Evolutionary conservation across 1,140 invertebrate genomes (phyloP).

Genomic region (Polyergus mexicanus): DNA sequence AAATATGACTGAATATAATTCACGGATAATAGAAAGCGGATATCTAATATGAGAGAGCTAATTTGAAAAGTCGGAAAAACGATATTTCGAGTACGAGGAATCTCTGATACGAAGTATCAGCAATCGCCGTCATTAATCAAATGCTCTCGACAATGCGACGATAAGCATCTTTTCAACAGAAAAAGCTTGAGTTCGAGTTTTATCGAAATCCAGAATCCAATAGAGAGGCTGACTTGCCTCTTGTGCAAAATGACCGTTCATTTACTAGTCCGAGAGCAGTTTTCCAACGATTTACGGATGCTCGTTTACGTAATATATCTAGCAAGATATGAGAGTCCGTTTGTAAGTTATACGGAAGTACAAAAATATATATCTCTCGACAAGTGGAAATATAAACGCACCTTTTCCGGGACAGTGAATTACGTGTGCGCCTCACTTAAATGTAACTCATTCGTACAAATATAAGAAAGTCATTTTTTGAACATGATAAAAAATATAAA

Average conservation of each 20-base stretch:
- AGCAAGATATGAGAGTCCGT: not conserved
- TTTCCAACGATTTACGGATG: not conserved
- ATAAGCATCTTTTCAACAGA: constrained; percentile 18
- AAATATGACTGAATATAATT: not conserved
- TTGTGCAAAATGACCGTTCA: constrained; percentile 27
- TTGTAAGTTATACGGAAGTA: constrained; percentile 7
- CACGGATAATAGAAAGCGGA: constrained; percentile 5
- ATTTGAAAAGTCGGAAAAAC: constrained; percentile 7
- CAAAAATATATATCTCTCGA: not conserved
- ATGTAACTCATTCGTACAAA: not conserved
- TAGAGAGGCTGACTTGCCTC: constrained; percentile 12
- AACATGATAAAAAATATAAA: too few species aligned
- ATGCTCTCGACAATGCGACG: not conserved
- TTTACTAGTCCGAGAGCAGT: constrained; percentile 4
- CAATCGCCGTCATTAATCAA: constrained; percentile 30
- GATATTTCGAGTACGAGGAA: not conserved
- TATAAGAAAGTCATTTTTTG: not conserved
- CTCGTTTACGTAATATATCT: constrained; percentile 25
- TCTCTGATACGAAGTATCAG: not conserved
- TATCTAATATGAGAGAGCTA: not conserved
- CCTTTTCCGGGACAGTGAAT: not conserved
- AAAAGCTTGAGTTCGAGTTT: constrained; percentile 12
- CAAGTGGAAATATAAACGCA: not conserved
- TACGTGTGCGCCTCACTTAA: too few species aligned
- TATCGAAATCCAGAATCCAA: constrained; percentile 20